These are phyloP conservation scores for Murina feae DNA, from an alignment of 2,113 vertebrate species.

Conservation along the genomic window DNA sequence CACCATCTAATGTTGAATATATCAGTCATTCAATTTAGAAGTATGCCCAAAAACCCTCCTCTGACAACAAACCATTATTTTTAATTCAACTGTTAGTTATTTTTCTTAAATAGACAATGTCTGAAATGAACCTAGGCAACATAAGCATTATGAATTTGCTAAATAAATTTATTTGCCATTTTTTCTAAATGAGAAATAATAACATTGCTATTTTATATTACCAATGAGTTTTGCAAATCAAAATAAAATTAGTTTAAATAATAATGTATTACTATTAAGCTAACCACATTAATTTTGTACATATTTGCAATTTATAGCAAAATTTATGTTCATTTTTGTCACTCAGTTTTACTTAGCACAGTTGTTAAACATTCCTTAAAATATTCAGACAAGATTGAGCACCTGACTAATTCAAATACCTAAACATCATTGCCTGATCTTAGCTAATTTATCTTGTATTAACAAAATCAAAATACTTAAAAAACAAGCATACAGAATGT, in stretches of 20 bases:
- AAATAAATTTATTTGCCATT: background rate
- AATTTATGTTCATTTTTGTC: slow-evolving; percentile 59
- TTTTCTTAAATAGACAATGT: background rate
- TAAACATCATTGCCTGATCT: slow-evolving; percentile 56
- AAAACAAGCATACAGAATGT: slow-evolving; percentile 53
- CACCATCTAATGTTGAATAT: background rate
- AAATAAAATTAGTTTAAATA: slow-evolving; percentile 63
- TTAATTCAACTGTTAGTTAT: background rate
- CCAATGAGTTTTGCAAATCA: slow-evolving; percentile 50
- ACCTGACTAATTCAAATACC: slow-evolving; percentile 64
- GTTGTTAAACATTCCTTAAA: slow-evolving; percentile 66
- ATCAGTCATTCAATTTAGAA: background rate
- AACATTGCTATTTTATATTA: slow-evolving; percentile 51
- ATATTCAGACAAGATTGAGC: slow-evolving; percentile 58
- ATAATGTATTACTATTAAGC: slow-evolving; percentile 60
- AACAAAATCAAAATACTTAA: slow-evolving; percentile 60
- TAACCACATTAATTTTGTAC: slow-evolving; percentile 60
- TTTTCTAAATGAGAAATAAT: slow-evolving; percentile 34
- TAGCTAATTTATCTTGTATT: slow-evolving; percentile 63
- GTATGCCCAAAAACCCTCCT: background rate
- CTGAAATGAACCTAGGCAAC: background rate
- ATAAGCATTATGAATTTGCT: background rate
- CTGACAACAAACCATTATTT: background rate
- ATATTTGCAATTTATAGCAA: slow-evolving; percentile 65
- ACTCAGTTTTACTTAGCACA: slow-evolving; percentile 27